Base-by-base conservation (phyloP, 2,113 vertebrate species). In the Rhabdornis inornatus region DNA sequence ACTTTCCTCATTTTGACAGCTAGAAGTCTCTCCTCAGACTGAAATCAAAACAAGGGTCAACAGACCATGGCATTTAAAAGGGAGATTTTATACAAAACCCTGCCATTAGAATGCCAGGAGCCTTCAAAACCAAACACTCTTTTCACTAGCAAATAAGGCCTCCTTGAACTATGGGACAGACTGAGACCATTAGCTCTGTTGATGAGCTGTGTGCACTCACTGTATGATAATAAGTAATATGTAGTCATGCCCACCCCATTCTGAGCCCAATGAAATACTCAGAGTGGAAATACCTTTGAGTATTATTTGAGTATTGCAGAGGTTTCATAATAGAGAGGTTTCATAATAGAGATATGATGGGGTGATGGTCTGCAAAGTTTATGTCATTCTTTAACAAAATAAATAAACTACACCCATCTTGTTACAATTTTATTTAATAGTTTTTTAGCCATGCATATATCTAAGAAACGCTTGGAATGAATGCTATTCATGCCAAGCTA, bases 1-100 rank as follows among this genome's bases (percentile, higher is more conserved):
- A 19, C 27, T 83, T 86, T 86, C 63, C 75, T 87, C 0, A 0
- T 47, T 91, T 65, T 3, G 6, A 83, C 85, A 81, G 69, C 65
- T 84, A 30, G 11, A 88, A 78, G 6, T 35, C 75, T 93, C 19
- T 90, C 33, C 20, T 35, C 50, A 90, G 60, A 94, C 47, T 44
- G 59, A 92, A 92, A 90, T 83, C 6, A 94, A 95, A 95, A 78
- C 35, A 89, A 79, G 61, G n/a, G 45, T 85, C 88, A 91, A 80
- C 17, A 83, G 70, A 63, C 20, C 8, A 90, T 15, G 1, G 15
- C 75, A 86, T 83, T 91, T 86, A 40, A 90, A 92, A 81, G 27
- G 23, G 40, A 83, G 28, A 61, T 44, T 92, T 89, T 80, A 49
- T 40, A 89, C 16, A 80, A 61, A 66, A 23, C 12, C 20, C 7